Evolutionary conservation across 2,797 vertebrate species (phyloP), one percentile per base, ranked within the genome.

Genomic region (Chaunax sp.): DNA sequence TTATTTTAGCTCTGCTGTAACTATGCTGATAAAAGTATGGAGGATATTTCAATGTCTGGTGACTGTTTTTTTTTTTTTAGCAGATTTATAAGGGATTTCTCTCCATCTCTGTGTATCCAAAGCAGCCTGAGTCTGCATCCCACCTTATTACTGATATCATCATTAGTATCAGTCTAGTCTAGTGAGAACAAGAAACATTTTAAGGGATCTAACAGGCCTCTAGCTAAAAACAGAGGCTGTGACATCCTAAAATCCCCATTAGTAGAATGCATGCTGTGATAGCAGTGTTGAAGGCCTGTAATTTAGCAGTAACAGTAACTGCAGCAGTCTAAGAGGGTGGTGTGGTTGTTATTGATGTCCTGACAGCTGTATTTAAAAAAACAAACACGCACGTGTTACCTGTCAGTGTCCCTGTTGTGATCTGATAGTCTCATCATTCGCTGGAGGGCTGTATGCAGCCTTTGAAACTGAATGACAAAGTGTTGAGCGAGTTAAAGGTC

Each of bases 381-480:
- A n/a, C n/a, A n/a, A n/a, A n/a, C 20, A 33, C 25, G 51, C 40
- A 45, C 11, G 26, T 72, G 87, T 91, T 94, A 99, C 98, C 98
- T 95, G 72, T 65, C 92, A 73, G 90, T 84, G 82, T 95, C 93
- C 76, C 92, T 89, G 82, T 82, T 90, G 81, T 94, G 89, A 62
- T 81, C 83, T 77, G 80, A 66, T 72, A 91, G 94, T 80, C 90
- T 90, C 88, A 96, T 87, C 78, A 96, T 92, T 92, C 95, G 94
- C 65, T 95, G 93, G 82, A 98, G 93, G 40, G 98, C 96, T 85
- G 94, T 87, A 60, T 95, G 94, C 82, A 99, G 92, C 76, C 93
- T 95, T 80, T 97, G 94, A 92, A 96, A 95, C 98, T 99, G 88
- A 26, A 88, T 72, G 78, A 69, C 44, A 88, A 85, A 91, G 80